Conservation (phyloP, 2,888 invertebrate genomes). For the Petrolisthes manimaculis region DNA sequence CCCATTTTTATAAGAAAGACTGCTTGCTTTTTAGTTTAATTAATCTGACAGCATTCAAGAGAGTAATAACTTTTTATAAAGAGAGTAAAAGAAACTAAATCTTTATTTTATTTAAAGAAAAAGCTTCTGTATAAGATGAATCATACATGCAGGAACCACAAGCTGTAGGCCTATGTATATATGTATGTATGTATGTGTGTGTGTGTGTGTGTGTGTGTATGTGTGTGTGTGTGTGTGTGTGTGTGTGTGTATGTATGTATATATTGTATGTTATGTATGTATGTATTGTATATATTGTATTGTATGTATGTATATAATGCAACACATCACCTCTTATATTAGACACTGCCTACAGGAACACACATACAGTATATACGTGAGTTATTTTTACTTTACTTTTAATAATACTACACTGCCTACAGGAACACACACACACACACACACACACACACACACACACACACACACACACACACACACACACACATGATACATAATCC, state of each 20-base stretch:
- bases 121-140: too few species aligned
- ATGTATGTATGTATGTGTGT: too few species aligned
- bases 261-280: neutral
- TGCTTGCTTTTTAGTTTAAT: slow-evolving; percentile 35
- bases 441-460: too few species aligned
- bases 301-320: too few species aligned
- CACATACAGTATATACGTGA: neutral
- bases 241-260: too few species aligned
- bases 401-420: neutral
- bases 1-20: slow-evolving; percentile 27
- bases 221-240: too few species aligned
- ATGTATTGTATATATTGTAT: neutral
- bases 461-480: too few species aligned
- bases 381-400: neutral
- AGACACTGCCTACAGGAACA: too few species aligned
- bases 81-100: slow-evolving; percentile 34
- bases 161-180: slow-evolving; percentile 44
- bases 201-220: too few species aligned
- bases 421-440: too few species aligned
- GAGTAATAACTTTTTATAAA: slow-evolving; percentile 41
- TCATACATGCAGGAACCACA: slow-evolving; percentile 53
- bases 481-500: too few species aligned
- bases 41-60: slow-evolving; percentile 55
- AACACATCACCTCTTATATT: too few species aligned
- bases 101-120: slow-evolving; percentile 49